These are phyloP conservation scores for Trachythela sp. DNA, from an alignment of 64 coral and sea anemone genomes.

Conservation along the genomic window DNA sequence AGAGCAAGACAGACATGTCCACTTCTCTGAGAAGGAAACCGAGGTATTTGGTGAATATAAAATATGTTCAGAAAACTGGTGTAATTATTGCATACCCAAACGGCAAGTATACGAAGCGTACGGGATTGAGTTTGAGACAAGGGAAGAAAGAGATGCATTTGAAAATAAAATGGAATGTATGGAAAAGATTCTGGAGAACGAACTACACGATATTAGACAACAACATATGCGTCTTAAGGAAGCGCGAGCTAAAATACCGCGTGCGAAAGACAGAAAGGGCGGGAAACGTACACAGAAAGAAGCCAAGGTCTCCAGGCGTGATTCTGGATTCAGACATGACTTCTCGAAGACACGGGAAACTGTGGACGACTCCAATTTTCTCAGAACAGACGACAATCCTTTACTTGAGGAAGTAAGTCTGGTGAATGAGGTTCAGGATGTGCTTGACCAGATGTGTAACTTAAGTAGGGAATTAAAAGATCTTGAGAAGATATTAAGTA, in stretches of 20 bases:
- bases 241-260: not conserved
- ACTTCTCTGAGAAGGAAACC: not conserved
- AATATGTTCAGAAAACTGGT: not conserved
- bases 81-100: not conserved
- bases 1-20: not conserved
- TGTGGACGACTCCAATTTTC: not conserved
- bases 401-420: conserved; percentile 62
- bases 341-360: not conserved
- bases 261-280: not conserved
- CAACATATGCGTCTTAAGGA: conserved; percentile 67
- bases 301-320: conserved; percentile 5
- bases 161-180: conserved; percentile 73
- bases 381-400: conserved; percentile 42
- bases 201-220: conserved; percentile 63
- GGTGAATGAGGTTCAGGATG: conserved; percentile 65
- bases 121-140: conserved; percentile 59
- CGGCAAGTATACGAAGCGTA: conserved; percentile 19
- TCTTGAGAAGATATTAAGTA: conserved; percentile 78
- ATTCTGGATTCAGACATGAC: conserved; percentile 41
- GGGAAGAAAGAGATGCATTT: conserved; percentile 70
- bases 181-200: conserved; percentile 65
- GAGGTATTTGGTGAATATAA: not conserved
- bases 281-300: not conserved
- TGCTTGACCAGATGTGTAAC: conserved; percentile 58
- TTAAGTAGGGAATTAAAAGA: conserved; percentile 63